phyloP scores from a whole-genome alignment of 1,140 invertebrate genomes.

The Leucophenga varia region DNA sequence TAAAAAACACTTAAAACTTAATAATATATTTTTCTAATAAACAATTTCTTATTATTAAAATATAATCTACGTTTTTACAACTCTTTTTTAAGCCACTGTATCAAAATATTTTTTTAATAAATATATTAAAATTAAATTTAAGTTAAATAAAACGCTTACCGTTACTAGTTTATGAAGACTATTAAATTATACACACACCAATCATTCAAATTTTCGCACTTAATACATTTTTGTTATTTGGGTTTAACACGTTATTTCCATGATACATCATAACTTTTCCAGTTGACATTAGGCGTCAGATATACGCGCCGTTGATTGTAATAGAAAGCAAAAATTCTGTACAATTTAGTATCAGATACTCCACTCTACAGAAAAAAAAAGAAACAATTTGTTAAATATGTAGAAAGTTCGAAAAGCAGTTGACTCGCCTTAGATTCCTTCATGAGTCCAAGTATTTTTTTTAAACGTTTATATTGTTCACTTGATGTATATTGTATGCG shows the following conservation, averaged over 20 bases:
- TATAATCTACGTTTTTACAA: too few relatives aligned
- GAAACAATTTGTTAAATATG: slow-evolving; percentile 4
- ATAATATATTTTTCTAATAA: too few relatives aligned
- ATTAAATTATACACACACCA: too few relatives aligned
- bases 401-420: neutral
- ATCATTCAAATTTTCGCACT: too few relatives aligned
- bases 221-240: too few relatives aligned
- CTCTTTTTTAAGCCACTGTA: too few relatives aligned
- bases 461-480: slow-evolving; percentile 78
- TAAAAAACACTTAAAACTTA: too few relatives aligned
- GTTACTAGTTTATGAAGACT: too few relatives aligned
- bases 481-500: slow-evolving; percentile 81
- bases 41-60: too few relatives aligned
- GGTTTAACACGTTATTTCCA: slow-evolving; percentile 74
- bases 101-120: too few relatives aligned
- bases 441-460: slow-evolving; percentile 90
- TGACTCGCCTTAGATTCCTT: slow-evolving; percentile 89
- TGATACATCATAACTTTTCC: slow-evolving; percentile 90
- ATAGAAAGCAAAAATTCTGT: slow-evolving; percentile 88
- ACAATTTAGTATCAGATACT: slow-evolving; percentile 91
- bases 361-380: slow-evolving; percentile 77
- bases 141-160: too few relatives aligned
- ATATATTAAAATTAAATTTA: too few relatives aligned
- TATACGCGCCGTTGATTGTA: slow-evolving; percentile 81
- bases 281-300: slow-evolving; percentile 80